phyloP scores from a whole-genome alignment of 2,888 invertebrate species.

The Acrocera orbiculus region DNA sequence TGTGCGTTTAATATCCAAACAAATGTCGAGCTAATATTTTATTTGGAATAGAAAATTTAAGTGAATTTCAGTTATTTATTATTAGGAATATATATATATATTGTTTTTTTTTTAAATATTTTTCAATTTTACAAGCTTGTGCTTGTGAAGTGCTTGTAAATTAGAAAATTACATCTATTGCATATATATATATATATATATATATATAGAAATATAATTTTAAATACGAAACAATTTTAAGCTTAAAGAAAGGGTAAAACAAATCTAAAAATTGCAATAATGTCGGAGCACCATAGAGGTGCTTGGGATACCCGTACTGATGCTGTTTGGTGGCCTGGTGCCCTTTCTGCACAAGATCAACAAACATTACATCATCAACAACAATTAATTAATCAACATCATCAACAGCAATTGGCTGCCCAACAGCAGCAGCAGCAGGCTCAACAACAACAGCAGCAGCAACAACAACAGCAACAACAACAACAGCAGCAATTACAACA shows the following conservation, averaged over 20 bases:
- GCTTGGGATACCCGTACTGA: constrained; percentile 44
- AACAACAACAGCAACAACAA: constrained; percentile 29
- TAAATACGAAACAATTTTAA: background rate
- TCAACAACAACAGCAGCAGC: constrained; percentile 33
- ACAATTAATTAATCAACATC: constrained; percentile 36
- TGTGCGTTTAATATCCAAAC: too few species aligned
- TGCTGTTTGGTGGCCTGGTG: constrained; percentile 40
- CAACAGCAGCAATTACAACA: constrained; percentile 25
- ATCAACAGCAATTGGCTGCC: constrained; percentile 34
- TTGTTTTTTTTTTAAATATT: too few species aligned
- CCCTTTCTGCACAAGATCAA: constrained; percentile 34
- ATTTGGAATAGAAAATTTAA: too few species aligned
- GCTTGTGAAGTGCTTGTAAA: too few species aligned
- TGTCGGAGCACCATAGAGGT: constrained; percentile 48
- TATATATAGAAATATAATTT: background rate
- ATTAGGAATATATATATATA: too few species aligned
- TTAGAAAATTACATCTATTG: too few species aligned
- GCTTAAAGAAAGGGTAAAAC: background rate
- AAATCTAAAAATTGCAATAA: constrained; percentile 18
- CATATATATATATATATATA: too few species aligned
- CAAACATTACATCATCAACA: constrained; percentile 33
- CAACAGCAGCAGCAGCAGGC: constrained; percentile 24
- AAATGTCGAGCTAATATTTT: too few species aligned
- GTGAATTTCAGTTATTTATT: too few species aligned
- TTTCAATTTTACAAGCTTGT: too few species aligned